phyloP scores from a whole-genome alignment of 2,113 vertebrate species.

The Ophiodon elongatus region DNA sequence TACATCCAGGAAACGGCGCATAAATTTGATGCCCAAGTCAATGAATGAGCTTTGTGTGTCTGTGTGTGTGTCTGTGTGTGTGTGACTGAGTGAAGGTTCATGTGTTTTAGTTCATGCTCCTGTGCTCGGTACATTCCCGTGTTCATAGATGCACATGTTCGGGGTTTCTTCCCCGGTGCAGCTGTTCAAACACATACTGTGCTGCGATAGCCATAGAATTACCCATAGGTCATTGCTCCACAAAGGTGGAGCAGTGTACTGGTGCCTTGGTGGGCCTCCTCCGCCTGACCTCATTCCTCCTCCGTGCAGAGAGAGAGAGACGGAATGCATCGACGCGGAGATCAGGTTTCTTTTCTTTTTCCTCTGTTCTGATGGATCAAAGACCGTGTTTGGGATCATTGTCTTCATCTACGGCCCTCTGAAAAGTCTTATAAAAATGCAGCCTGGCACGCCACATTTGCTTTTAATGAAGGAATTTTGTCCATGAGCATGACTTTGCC shows the following conservation, averaged over 20 bases:
- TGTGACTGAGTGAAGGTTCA: conserved; percentile 10
- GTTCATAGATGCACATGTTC: conserved; percentile 48
- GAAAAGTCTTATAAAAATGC: conserved; percentile 50
- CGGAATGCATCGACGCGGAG: conserved; percentile 66
- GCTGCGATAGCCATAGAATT: conserved; percentile 45
- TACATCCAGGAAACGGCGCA: conserved; percentile 62
- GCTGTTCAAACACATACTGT: conserved; percentile 72
- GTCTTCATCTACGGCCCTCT: conserved; percentile 21
- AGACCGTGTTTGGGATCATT: conserved; percentile 71
- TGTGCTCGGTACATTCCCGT: conserved; percentile 31
- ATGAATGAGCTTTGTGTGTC: conserved; percentile 53
- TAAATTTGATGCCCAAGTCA: conserved; percentile 61
- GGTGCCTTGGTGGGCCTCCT: conserved; percentile 58
- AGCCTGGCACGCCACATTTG: conserved; percentile 45
- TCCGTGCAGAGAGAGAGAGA: conserved; percentile 46
- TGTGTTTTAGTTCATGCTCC: conserved; percentile 28
- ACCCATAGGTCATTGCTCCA: conserved; percentile 52
- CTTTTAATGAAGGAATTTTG: conserved; percentile 41
- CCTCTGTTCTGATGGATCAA: conserved; percentile 74
- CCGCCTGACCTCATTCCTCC: conserved; percentile 65
- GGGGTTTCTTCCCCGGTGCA: conserved; percentile 56
- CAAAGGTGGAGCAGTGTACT: conserved; percentile 53
- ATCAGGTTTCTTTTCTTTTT: conserved; percentile 71
- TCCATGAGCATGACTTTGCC: conserved; percentile 43
- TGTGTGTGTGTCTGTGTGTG: conserved; percentile 25